Evolutionary conservation across 2,888 invertebrate genomes (phyloP), one percentile per base, ranked within the genome.

Genomic region (Drosophila lutescens): DNA sequence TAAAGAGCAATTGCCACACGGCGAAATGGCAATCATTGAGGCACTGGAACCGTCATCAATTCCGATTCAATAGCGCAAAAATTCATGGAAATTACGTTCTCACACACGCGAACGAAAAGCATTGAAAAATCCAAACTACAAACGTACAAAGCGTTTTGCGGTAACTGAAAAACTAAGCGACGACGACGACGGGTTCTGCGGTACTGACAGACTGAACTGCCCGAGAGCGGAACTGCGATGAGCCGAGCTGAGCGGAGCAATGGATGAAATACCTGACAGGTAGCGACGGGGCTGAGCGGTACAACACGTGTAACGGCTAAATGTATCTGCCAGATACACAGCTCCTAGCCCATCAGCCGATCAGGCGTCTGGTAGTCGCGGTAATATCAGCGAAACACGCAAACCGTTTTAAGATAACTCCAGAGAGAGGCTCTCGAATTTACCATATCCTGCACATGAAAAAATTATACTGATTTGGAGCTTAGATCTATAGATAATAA

Each of bases 11-110:
- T 61, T 73, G 74, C 66, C 41, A 55, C 56, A 72, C 72, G 47
- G 38, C 36, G 36, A 38, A 54, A 50, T 65, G 47, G 36, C 55
- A 53, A 38, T 68, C 47, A 69, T 69, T 54, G 41, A 43, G 47
- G 49, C 71, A 78, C 81, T 75, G 58, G 53, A 65, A 36, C 51
- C 50, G 41, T 72, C 71, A 86, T 88, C 88, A 83, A 88, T 82
- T 88, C 68, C 69, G 65, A 86, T 83, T 85, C 86, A 85, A 85
- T 87, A 70, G 81, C 88, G 47, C 71, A 74, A 74, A 49, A 74
- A 56, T 88, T 83, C 78, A 71, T 70, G 76, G 84, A 88, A 83
- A 86, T 79, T 60, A 79, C 86, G 88, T 72, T 77, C 65, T 73
- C 57, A 47, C 78, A 69, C 67, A 67, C 73, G 71, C 74, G 77